Evolutionary conservation across 2,797 vertebrate genomes (phyloP).

Genomic region (Falco concolor): DNA sequence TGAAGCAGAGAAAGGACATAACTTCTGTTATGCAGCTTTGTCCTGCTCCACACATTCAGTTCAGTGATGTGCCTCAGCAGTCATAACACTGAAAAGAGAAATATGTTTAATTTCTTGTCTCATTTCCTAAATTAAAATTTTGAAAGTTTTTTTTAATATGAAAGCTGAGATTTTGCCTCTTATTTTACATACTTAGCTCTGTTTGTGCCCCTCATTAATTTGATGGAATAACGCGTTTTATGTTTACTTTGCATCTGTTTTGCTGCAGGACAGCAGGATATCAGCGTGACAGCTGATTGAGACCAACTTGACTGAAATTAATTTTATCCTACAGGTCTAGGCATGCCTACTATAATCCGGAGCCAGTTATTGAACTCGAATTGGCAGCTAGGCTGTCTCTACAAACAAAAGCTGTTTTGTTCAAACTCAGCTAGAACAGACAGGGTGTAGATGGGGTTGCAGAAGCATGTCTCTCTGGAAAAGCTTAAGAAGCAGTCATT

Average conservation of each 20-base stretch:
- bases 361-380: neutral
- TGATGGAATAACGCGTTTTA: neutral
- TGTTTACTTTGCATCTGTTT: neutral
- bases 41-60: accelerated
- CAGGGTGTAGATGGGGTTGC: neutral
- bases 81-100: neutral
- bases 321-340: neutral
- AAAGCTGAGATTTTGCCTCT: neutral
- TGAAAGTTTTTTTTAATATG: neutral
- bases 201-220: neutral
- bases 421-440: neutral
- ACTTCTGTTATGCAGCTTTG: neutral
- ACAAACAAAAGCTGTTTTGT: neutral
- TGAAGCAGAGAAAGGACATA: neutral
- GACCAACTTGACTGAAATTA: neutral
- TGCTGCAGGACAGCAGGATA: neutral
- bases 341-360: neutral
- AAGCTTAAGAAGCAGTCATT: neutral
- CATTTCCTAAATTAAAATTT: neutral
- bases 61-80: neutral
- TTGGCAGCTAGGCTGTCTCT: neutral
- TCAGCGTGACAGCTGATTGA: neutral
- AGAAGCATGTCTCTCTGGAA: neutral
- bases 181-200: neutral
- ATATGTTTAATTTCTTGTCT: neutral